phyloP scores from a whole-genome alignment of 2,888 invertebrate genomes.

The Aradus depressus region DNA sequence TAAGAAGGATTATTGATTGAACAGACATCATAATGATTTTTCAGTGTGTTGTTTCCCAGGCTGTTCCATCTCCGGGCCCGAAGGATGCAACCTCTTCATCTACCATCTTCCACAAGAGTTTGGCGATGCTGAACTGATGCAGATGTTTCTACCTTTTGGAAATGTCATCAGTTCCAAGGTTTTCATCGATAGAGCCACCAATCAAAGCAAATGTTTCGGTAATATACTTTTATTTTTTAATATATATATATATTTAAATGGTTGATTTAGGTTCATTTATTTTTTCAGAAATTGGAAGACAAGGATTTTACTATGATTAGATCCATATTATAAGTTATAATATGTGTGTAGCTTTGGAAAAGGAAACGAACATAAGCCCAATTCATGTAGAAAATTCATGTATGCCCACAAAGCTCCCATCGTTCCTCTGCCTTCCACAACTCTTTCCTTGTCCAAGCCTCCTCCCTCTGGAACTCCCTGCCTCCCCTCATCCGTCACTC shows the following conservation, averaged over 20 bases:
- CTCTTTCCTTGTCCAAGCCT: too few species aligned
- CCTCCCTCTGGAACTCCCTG: too few species aligned
- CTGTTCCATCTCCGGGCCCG: slow-evolving; percentile 94
- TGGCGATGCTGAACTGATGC: slow-evolving; percentile 97
- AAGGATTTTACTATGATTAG: not conserved
- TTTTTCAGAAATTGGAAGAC: not conserved
- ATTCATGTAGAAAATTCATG: too few species aligned
- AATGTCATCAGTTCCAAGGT: slow-evolving; percentile 99
- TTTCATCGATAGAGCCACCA: slow-evolving; percentile 98
- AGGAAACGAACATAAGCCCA: too few species aligned
- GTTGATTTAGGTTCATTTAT: not conserved
- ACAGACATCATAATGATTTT: slow-evolving; percentile 25
- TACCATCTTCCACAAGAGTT: slow-evolving; percentile 99
- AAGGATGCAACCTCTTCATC: slow-evolving; percentile 99
- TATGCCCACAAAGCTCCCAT: too few species aligned
- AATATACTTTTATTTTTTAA: slow-evolving; percentile 34
- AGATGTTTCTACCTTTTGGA: slow-evolving; percentile 99
- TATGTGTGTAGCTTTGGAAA: too few species aligned
- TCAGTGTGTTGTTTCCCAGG: slow-evolving; percentile 45
- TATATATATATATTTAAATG: not conserved
- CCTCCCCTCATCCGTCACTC: too few species aligned
- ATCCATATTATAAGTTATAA: not conserved
- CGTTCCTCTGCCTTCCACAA: too few species aligned
- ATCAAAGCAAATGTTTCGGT: slow-evolving; percentile 99
- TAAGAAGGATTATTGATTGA: too few species aligned